Evolutionary conservation across 2,888 invertebrate genomes (phyloP), one percentile per base, ranked within the genome.

Genomic region (Amphipyra berbera): DNA sequence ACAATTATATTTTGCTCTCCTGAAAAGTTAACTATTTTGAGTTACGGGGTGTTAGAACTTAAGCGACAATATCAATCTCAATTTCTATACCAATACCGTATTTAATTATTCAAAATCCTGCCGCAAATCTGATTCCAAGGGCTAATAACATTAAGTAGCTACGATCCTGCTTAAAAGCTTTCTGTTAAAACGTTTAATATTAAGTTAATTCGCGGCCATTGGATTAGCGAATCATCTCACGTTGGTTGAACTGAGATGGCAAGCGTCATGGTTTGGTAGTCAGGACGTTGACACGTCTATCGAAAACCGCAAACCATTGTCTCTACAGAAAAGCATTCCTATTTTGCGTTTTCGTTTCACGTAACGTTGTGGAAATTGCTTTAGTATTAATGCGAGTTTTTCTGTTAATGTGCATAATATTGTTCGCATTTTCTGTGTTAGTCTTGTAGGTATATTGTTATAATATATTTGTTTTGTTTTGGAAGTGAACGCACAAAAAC

Each of bases 231-330:
- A 71, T 69, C 63, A 82, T 69, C 67, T 82, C 67, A 73, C 73
- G 76, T 78, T 70, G 73, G 69, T 40, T 57, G 76, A 72, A 67
- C 70, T 73, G 78, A 82, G 80, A 76, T 80, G 83, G 81, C 81
- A 76, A 74, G 78, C 84, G 91, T 88, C 88, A 90, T 79, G 91
- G 89, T 88, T 87, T 84, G 90, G 72, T 85, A 70, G 79, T 61
- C 82, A 82, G 91, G 90, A 81, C 93, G 90, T 92, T 92, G 93
- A 94, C 93, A 90, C 85, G 83, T 83, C 87, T 82, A 84, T 85
- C 88, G 78, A 87, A 91, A 92, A 92, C 93, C 91, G 84, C 92
- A 91, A 86, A 76, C 88, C 83, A 89, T 91, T 91, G 91, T 93
- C 83, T 90, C 84, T 82, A 66, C 71, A 81, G 77, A 73, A 82